Conservation (phyloP, 2,113 vertebrate species). For the Pterocles orientalis region DNA sequence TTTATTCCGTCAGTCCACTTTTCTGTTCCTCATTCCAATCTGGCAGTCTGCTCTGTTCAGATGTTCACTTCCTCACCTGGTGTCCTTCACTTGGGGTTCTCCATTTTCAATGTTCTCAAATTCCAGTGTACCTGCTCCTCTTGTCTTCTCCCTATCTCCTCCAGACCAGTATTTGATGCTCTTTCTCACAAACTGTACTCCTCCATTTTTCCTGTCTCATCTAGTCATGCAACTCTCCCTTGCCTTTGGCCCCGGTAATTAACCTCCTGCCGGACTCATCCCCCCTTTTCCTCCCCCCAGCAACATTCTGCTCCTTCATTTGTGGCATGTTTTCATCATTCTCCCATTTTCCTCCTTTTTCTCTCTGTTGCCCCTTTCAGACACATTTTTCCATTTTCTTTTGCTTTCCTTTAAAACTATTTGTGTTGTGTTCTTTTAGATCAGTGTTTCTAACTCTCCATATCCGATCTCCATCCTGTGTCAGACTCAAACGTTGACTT, state of each 20-base stretch:
- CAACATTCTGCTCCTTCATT: neutral
- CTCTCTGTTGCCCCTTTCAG: neutral
- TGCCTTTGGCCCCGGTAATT: neutral
- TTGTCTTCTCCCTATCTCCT: neutral
- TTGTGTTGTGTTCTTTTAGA: neutral
- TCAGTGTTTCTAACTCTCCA: neutral
- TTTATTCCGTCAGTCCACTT: neutral
- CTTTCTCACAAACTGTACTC: neutral
- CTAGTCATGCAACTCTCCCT: neutral
- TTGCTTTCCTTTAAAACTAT: neutral
- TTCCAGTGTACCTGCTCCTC: neutral
- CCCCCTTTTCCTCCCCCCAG: neutral
- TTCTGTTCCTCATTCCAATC: neutral
- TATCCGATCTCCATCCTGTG: accelerated
- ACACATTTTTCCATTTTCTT: neutral
- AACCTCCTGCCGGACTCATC: neutral
- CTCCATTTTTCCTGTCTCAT: neutral
- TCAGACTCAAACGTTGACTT: neutral
- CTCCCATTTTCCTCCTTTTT: neutral
- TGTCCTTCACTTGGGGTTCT: neutral
- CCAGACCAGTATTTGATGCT: neutral
- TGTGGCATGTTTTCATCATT: neutral
- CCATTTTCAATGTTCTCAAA: neutral
- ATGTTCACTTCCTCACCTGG: neutral
- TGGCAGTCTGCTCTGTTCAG: neutral